Conservation (phyloP, 2,113 vertebrate genomes). For the Lamprologus callipterus region DNA sequence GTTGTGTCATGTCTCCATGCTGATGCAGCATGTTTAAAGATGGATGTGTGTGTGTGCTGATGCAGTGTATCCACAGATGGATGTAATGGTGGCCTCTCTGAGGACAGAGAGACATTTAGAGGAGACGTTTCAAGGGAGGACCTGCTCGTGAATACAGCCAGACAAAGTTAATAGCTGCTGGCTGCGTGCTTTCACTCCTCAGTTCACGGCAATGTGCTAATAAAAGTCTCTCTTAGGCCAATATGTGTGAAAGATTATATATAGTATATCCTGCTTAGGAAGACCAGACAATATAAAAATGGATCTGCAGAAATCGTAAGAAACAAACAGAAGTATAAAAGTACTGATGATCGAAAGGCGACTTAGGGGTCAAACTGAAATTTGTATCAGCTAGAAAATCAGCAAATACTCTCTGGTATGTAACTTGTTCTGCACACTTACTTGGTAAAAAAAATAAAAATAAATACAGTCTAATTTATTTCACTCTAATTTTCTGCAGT, state of each 20-base stretch:
- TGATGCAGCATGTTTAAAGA: slow-evolving; percentile 60
- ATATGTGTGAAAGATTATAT: not conserved
- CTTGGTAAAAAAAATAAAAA: not conserved
- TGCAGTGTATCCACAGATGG: slow-evolving; percentile 58
- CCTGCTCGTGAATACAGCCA: not conserved
- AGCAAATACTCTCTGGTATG: not conserved
- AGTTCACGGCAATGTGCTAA: slow-evolving; percentile 14
- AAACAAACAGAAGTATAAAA: not conserved
- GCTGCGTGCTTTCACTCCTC: not conserved
- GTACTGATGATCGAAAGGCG: not conserved
- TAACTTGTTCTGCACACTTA: not conserved
- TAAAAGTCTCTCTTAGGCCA: slow-evolving; percentile 21
- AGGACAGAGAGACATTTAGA: slow-evolving; percentile 62
- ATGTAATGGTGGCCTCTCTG: slow-evolving; percentile 52
- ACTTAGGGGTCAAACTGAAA: not conserved
- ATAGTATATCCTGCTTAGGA: slow-evolving; percentile 7
- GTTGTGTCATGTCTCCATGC: slow-evolving; percentile 58
- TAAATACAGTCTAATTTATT: not conserved
- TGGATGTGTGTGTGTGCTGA: slow-evolving; percentile 48
- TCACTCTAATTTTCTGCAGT: not conserved
- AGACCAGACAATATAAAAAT: not conserved
- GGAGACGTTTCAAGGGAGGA: slow-evolving; percentile 33
- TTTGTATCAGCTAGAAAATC: not conserved
- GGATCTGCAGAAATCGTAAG: not conserved
- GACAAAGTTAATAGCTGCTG: slow-evolving; percentile 46